phyloP scores from a whole-genome alignment of 2,888 invertebrate species.

The Tanypteryx hageni region DNA sequence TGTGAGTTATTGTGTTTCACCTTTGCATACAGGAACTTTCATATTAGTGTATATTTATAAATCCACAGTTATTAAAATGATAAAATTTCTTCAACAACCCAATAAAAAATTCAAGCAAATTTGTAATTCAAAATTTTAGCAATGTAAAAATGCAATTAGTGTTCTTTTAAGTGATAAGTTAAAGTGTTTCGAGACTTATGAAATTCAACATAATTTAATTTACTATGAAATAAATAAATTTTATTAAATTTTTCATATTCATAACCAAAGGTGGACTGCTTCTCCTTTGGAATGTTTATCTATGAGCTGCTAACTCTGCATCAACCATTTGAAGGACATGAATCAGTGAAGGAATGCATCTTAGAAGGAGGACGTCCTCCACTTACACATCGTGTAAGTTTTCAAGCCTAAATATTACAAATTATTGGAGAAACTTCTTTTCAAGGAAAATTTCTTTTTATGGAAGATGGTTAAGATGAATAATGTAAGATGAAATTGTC shows the following conservation, averaged over 20 bases:
- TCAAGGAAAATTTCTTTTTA: too few relatives aligned
- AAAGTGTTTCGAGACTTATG: neutral
- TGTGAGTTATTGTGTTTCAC: too few relatives aligned
- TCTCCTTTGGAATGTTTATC: slow-evolving; percentile 99
- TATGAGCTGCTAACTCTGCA: slow-evolving; percentile 96
- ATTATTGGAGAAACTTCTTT: too few relatives aligned
- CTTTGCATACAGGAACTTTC: too few relatives aligned
- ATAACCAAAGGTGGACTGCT: slow-evolving; percentile 90
- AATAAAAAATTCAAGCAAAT: too few relatives aligned
- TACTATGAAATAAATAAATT: neutral
- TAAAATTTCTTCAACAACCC: too few relatives aligned
- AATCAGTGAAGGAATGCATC: slow-evolving; percentile 97
- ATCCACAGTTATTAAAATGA: too few relatives aligned
- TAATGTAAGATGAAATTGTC: too few relatives aligned
- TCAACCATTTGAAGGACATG: slow-evolving; percentile 97
- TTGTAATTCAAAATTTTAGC: neutral
- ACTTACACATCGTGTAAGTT: slow-evolving; percentile 85
- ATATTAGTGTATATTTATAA: too few relatives aligned
- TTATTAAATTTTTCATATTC: slow-evolving; percentile 40
- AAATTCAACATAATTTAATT: neutral
- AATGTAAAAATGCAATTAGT: neutral
- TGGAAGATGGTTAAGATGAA: too few relatives aligned
- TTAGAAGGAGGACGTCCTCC: slow-evolving; percentile 95
- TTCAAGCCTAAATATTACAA: neutral
- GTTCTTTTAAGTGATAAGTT: neutral